Evolutionary conservation across 2,797 vertebrate species (phyloP).

Genomic region (Pagetopsis macropterus): DNA sequence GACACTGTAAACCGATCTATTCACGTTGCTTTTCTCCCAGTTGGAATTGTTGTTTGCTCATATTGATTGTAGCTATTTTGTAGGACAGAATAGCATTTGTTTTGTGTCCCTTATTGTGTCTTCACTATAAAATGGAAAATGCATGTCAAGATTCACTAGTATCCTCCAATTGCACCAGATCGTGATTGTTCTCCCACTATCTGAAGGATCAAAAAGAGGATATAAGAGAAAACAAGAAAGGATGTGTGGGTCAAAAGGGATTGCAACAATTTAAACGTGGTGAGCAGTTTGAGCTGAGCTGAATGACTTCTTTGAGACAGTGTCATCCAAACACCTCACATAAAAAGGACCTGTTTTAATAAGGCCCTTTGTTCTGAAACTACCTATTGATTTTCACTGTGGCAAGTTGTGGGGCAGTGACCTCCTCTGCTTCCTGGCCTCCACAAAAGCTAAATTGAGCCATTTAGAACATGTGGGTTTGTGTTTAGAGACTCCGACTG

Average conservation of each 20-base stretch:
- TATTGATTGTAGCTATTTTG: conserved; percentile 15
- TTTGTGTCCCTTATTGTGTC: conserved; percentile 22
- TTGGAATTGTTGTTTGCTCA: conserved; percentile 5
- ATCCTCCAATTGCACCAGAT: conserved; percentile 48
- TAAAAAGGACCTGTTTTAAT: conserved; percentile 80
- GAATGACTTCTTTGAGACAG: conserved; percentile 76
- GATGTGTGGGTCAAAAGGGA: conserved; percentile 74
- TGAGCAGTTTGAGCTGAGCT: conserved; percentile 68
- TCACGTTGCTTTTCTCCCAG: not conserved
- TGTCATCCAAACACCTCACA: conserved; percentile 76
- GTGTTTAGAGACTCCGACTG: conserved; percentile 74
- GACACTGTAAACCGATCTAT: conserved; percentile 4
- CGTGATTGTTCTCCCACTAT: conserved; percentile 59
- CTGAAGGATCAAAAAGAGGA: conserved; percentile 60
- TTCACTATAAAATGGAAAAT: conserved; percentile 26
- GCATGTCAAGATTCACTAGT: conserved; percentile 18
- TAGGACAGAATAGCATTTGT: conserved; percentile 13
- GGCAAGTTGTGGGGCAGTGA: conserved; percentile 75
- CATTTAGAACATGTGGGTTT: conserved; percentile 79
- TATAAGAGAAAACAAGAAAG: conserved; percentile 60
- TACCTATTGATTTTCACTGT: conserved; percentile 86
- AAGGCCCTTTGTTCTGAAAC: conserved; percentile 84
- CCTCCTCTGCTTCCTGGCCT: conserved; percentile 74
- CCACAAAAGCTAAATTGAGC: conserved; percentile 84
- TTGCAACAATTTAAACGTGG: conserved; percentile 72